These are phyloP conservation scores for Eristalis pertinax DNA, from an alignment of 2,888 invertebrate genomes.

Conservation along the genomic window DNA sequence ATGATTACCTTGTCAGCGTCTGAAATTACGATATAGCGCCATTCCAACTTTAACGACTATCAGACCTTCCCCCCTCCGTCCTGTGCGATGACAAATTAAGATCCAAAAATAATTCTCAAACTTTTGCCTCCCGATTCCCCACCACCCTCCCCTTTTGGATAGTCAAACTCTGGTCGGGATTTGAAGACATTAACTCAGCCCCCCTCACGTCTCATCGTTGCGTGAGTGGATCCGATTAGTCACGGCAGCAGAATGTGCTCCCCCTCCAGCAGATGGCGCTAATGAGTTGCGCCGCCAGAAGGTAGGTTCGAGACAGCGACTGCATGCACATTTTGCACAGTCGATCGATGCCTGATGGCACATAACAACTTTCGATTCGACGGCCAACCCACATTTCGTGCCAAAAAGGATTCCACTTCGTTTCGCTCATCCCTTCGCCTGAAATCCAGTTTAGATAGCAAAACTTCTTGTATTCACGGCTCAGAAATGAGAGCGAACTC, in stretches of 20 bases:
- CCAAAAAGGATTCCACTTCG: not conserved
- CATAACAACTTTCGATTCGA: not conserved
- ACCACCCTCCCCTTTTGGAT: too few species aligned
- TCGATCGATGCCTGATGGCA: not conserved
- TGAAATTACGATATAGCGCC: not conserved
- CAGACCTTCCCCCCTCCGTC: not conserved
- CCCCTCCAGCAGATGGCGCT: not conserved
- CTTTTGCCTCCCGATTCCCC: not conserved
- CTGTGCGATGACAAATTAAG: not conserved
- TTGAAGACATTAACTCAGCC: not conserved
- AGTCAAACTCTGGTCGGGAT: too few species aligned
- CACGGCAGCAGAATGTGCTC: not conserved
- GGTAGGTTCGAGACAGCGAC: not conserved
- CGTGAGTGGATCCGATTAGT: not conserved
- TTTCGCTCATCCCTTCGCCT: not conserved
- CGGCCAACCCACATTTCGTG: not conserved
- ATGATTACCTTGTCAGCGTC: not conserved
- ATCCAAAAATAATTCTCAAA: not conserved
- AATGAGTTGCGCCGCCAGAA: not conserved
- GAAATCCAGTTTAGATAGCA: not conserved
- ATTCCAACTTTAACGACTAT: not conserved
- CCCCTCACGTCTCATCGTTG: not conserved
- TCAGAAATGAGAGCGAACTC: slow-evolving; percentile 45
- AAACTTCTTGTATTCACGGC: not conserved
- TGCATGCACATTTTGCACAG: not conserved